Evolutionary conservation across 2,113 vertebrate species (phyloP).

Genomic region (Motacilla tschutschensis): DNA sequence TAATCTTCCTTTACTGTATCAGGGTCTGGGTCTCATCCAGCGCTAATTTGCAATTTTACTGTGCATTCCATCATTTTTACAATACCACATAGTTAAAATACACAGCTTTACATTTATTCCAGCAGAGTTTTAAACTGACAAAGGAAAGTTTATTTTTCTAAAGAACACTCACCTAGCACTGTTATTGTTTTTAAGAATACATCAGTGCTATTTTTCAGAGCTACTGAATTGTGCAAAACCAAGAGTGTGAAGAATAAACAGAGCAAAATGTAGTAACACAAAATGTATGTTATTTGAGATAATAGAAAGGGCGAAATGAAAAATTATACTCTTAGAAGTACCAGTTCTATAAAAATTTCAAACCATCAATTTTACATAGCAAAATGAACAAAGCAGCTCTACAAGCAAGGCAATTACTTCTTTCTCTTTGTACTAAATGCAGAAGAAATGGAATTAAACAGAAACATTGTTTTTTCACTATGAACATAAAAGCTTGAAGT

Average conservation of each 20-base stretch:
- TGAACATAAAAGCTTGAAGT: background rate
- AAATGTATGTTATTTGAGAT: constrained; percentile 5
- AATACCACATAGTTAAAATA: background rate
- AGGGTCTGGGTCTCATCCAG: constrained; percentile 41
- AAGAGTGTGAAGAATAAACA: constrained; percentile 21
- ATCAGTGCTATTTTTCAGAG: background rate
- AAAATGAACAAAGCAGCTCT: constrained; percentile 2
- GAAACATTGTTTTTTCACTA: background rate
- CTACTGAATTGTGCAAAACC: background rate
- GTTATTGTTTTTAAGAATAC: background rate
- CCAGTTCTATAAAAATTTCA: background rate
- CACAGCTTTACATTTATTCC: background rate
- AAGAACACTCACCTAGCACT: background rate
- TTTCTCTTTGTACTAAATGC: background rate
- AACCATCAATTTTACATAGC: background rate
- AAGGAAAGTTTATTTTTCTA: background rate
- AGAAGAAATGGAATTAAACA: constrained; percentile 22
- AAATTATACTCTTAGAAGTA: constrained; percentile 25
- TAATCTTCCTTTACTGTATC: constrained; percentile 31
- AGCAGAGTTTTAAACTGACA: background rate
- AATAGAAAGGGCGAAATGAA: constrained; percentile 25
- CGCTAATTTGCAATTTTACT: constrained; percentile 39
- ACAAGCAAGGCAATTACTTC: constrained; percentile 9
- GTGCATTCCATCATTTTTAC: constrained; percentile 10
- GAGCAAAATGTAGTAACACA: background rate